Percentiles rank a stretch among this genome's conserved stretches.
Evolutionary conservation across 1,140 invertebrate species (phyloP).

Genomic region (Plutomurus gul): DNA sequence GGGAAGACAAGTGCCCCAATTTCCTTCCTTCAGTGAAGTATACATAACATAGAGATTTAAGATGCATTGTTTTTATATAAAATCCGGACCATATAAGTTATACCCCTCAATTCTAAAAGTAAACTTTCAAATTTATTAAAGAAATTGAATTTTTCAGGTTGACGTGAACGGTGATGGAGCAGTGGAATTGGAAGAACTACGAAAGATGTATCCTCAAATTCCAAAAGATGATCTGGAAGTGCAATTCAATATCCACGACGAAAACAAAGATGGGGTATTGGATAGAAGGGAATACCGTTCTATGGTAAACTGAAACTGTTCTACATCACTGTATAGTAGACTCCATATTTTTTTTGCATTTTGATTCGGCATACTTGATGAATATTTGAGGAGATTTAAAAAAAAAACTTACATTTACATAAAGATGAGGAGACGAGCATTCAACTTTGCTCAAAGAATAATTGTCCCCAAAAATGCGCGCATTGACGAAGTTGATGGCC

Average conservation of each 20-base stretch:
- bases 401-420: background rate
- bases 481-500: constrained; percentile 26
- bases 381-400: background rate
- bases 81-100: background rate
- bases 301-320: background rate
- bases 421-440: constrained; percentile 31
- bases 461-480: constrained; percentile 35
- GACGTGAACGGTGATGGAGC: constrained; percentile 19
- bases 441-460: constrained; percentile 38
- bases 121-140: too few relatives aligned
- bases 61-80: background rate
- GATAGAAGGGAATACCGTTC: constrained; percentile 2
- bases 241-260: background rate
- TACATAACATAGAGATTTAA: too few relatives aligned
- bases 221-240: background rate
- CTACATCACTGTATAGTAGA: background rate
- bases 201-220: constrained; percentile 14
- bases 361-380: background rate
- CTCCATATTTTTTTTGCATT: background rate
- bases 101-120: background rate
- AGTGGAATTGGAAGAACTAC: constrained; percentile 31
- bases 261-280: constrained; percentile 34
- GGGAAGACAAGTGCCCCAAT: background rate
- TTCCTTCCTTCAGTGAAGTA: background rate
- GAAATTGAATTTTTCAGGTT: background rate